A percentile compares a stretch with the other conserved stretches of the same genome.
Evolutionary conservation across 2,888 invertebrate genomes (phyloP).

Genomic region (Macaria liturata): DNA sequence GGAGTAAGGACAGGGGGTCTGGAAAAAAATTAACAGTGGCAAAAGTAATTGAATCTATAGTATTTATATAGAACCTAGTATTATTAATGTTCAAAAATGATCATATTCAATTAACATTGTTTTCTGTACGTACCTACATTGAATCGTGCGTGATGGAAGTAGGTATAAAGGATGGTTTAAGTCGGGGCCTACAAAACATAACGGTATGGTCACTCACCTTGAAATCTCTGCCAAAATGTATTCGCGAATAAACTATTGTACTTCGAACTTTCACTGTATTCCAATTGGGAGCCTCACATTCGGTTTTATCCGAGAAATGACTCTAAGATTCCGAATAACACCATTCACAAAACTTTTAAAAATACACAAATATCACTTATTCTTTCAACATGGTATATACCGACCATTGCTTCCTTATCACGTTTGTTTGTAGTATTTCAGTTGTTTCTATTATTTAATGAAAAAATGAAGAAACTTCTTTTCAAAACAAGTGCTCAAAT

Average conservation of each 20-base stretch:
- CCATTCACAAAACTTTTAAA: slow-evolving; percentile 2
- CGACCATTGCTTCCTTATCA: neutral
- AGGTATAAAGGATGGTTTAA: too few relatives aligned
- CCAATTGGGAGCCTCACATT: slow-evolving; percentile 4
- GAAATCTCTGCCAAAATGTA: slow-evolving; percentile 26
- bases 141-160: too few relatives aligned
- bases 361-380: slow-evolving; percentile 11
- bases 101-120: too few relatives aligned
- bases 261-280: slow-evolving; percentile 25
- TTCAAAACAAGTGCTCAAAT: slow-evolving; percentile 18
- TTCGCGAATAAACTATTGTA: slow-evolving; percentile 10
- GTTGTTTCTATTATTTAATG: slow-evolving; percentile 2
- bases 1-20: too few relatives aligned
- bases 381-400: slow-evolving; percentile 3
- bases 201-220: slow-evolving; percentile 28
- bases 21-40: too few relatives aligned
- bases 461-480: slow-evolving; percentile 3
- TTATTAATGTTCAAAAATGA: too few relatives aligned
- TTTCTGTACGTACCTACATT: too few relatives aligned
- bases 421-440: slow-evolving; percentile 6
- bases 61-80: too few relatives aligned
- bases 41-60: too few relatives aligned
- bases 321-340: neutral
- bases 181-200: slow-evolving; percentile 4
- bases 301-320: slow-evolving; percentile 1